Conservation (phyloP, 2,113 vertebrate species). For the Pyxicephalus adspersus region DNA sequence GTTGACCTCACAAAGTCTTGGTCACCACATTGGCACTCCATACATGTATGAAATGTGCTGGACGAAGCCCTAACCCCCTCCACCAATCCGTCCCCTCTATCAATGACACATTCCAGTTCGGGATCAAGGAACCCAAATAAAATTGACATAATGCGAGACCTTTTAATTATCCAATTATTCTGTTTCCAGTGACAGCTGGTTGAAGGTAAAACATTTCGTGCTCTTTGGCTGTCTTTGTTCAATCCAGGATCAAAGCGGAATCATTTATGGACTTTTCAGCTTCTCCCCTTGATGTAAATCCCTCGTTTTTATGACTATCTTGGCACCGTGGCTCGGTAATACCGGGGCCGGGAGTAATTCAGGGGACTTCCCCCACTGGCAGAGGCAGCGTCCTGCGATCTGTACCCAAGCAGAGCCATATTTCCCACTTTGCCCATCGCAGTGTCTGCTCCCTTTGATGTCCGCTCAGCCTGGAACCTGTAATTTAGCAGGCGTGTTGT, state of each 20-base stretch:
- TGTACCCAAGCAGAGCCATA: neutral
- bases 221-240: slow-evolving; percentile 65
- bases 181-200: slow-evolving; percentile 69
- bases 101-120: slow-evolving; percentile 69
- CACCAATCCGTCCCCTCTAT: slow-evolving; percentile 57
- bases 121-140: slow-evolving; percentile 73
- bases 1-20: neutral
- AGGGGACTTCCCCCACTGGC: neutral
- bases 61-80: slow-evolving; percentile 61
- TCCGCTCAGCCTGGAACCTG: neutral
- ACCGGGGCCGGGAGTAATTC: neutral
- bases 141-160: slow-evolving; percentile 69
- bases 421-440: neutral
- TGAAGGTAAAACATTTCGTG: slow-evolving; percentile 66
- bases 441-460: slow-evolving; percentile 31
- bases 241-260: slow-evolving; percentile 70
- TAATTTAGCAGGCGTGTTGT: slow-evolving; percentile 22
- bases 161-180: slow-evolving; percentile 76
- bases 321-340: slow-evolving; percentile 55
- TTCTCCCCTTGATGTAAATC: slow-evolving; percentile 65
- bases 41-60: slow-evolving; percentile 63
- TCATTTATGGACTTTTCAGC: slow-evolving; percentile 65
- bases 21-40: slow-evolving; percentile 25
- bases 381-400: neutral
- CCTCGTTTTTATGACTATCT: slow-evolving; percentile 61